Evolutionary conservation across 2,888 invertebrate species (phyloP).

Genomic region (Dendrolimus houi): DNA sequence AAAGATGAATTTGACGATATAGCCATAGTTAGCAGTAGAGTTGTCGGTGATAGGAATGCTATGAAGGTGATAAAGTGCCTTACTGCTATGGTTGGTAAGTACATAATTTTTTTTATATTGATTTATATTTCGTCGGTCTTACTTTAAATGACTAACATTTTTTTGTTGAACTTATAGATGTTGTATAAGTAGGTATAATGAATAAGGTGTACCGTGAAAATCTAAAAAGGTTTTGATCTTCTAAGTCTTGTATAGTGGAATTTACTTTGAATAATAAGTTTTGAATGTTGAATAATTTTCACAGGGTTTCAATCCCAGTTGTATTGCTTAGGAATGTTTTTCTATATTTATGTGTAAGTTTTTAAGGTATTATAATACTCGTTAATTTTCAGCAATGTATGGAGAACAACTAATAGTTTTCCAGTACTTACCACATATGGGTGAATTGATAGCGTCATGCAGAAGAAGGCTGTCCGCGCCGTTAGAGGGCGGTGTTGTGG

Average conservation of each 20-base stretch:
- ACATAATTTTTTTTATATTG: neutral
- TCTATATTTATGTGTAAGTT: neutral
- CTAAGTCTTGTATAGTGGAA: too few species aligned
- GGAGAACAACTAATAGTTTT: constrained; percentile 91
- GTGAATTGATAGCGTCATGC: constrained; percentile 88
- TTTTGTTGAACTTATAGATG: too few species aligned
- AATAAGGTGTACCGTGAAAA: too few species aligned
- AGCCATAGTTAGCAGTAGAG: constrained; percentile 79
- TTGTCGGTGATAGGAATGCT: constrained; percentile 88
- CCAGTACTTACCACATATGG: constrained; percentile 94
- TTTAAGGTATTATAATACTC: too few species aligned
- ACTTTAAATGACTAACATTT: too few species aligned
- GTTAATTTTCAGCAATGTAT: constrained; percentile 79
- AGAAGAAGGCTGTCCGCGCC: constrained; percentile 87
- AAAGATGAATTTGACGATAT: constrained; percentile 75
- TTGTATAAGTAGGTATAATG: too few species aligned
- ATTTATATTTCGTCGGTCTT: too few species aligned
- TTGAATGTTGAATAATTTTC: neutral
- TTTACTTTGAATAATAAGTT: too few species aligned
- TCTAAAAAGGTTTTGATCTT: too few species aligned
- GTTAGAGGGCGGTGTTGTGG: constrained; percentile 92
- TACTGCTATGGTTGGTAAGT: constrained; percentile 87
- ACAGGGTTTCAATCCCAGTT: neutral
- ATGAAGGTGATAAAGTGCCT: constrained; percentile 93
- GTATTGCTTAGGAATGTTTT: neutral